phyloP scores from a whole-genome alignment of 1,140 invertebrate species.

The Drosophila ficusphila region DNA sequence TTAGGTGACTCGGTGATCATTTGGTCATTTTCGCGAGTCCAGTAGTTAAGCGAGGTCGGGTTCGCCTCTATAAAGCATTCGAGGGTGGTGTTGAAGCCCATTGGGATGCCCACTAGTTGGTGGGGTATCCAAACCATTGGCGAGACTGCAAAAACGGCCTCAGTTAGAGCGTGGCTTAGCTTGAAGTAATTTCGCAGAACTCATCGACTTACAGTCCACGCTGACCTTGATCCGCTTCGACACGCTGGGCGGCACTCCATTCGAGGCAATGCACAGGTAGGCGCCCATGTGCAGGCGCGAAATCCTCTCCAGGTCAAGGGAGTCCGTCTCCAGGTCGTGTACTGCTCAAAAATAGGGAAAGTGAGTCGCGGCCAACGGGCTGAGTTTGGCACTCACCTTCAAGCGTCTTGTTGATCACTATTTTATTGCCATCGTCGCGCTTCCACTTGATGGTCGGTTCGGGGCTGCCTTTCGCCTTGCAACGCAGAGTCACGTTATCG shows the following conservation, averaged over 20 bases:
- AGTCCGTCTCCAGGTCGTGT: conserved; percentile 91
- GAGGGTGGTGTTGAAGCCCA: conserved; percentile 91
- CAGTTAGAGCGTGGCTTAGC: no score
- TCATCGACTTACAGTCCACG: conserved; percentile 94
- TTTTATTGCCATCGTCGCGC: conserved; percentile 93
- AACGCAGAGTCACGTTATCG: conserved; percentile 93
- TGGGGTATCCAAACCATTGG: conserved; percentile 93
- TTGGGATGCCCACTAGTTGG: conserved; percentile 93
- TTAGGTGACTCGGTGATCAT: conserved; percentile 95
- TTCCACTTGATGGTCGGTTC: conserved; percentile 95
- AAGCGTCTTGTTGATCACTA: conserved; percentile 92
- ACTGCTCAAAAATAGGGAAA: conserved; percentile 85
- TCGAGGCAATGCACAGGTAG: conserved; percentile 94
- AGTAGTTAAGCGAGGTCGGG: conserved; percentile 95
- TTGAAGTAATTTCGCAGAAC: background rate
- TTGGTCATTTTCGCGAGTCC: conserved; percentile 93
- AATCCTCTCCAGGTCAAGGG: conserved; percentile 93
- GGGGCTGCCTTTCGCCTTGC: conserved; percentile 95
- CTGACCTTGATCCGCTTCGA: conserved; percentile 96
- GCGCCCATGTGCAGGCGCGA: conserved; percentile 95
- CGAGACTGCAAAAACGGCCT: conserved; percentile 88
- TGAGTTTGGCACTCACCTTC: conserved; percentile 86
- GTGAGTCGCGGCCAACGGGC: background rate
- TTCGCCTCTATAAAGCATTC: conserved; percentile 96
- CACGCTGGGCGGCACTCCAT: conserved; percentile 91